Conservation (phyloP, 1,140 invertebrate genomes). For the Triops cancriformis region DNA sequence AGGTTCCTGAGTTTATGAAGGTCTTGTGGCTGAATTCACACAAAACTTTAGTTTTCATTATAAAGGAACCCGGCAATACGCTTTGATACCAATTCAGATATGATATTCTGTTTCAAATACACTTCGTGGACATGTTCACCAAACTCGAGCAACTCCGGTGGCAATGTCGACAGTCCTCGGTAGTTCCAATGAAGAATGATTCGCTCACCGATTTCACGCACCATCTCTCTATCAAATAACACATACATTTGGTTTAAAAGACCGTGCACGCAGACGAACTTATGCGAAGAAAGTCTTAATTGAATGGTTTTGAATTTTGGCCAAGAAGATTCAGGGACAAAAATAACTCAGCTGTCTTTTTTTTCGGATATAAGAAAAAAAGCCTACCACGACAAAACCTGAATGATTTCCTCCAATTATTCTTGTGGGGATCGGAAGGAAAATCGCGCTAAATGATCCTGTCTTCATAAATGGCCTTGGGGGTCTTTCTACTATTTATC, state of each 20-base stretch:
- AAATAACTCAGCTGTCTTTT: neutral
- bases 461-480: neutral
- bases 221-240: constrained; percentile 23
- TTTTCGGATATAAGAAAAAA: neutral
- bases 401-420: neutral
- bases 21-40: constrained; percentile 20
- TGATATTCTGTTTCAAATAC: constrained; percentile 26
- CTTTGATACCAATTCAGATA: constrained; percentile 20
- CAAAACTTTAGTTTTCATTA: constrained; percentile 15
- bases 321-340: neutral
- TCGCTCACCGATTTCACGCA: constrained; percentile 24
- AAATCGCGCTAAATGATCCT: neutral
- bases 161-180: constrained; percentile 23
- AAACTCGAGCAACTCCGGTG: constrained; percentile 19
- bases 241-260: neutral
- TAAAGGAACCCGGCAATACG: neutral
- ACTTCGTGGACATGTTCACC: constrained; percentile 25
- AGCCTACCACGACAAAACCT: neutral
- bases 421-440: neutral
- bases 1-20: constrained; percentile 22
- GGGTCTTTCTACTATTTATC: neutral
- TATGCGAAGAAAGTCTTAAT: neutral
- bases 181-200: constrained; percentile 29
- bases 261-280: neutral
- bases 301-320: neutral